Evolutionary conservation across 2,797 vertebrate genomes (phyloP), one percentile per base, ranked within the genome.

Genomic region (Danio jaintianensis): DNA sequence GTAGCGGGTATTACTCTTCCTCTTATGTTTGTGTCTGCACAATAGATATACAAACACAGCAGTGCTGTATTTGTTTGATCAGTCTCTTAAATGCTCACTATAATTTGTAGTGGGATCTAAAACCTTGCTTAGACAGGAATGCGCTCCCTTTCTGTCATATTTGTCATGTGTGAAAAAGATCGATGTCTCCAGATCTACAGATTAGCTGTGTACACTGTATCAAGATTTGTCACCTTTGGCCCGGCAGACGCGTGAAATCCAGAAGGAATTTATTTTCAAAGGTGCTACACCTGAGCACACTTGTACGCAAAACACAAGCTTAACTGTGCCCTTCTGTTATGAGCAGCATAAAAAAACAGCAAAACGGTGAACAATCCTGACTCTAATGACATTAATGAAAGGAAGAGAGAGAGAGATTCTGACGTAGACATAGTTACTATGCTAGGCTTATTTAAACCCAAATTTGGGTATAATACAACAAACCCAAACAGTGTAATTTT

Each of bases 171-270:
- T 86, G 82, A 82, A 86, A 75, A 75, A 82, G 76, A 82, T 55
- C 16, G 56, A 75, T 69, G 72, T 66, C 42, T 53, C 70, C 74
- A 78, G 86, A 87, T 75, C 75, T 74, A 56, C 79, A 83, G 72
- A 88, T 90, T 85, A 86, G 43, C 45, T 89, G 72, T 84, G 86
- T 76, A 90, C 87, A 89, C 88, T 73, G 78, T 74, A 58, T 20
- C 22, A 12, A 75, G 75, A 80, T 78, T 55, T 78, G 59, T 75
- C 16, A 69, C 50, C 82, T 81, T 20, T 72, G 59, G 36, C 43
- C 20, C 9, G 84, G 76, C 72, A 64, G 48, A 62, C 61, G 55
- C 62, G 75, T 42, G 45, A 85, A 74, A 83, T 87, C 73, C 75
- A 10, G 56, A 48, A 74, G 45, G 75, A 85, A 62, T 84, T 68